Conservation (phyloP, 2,888 invertebrate species). For the Parnassius mnemosyne region DNA sequence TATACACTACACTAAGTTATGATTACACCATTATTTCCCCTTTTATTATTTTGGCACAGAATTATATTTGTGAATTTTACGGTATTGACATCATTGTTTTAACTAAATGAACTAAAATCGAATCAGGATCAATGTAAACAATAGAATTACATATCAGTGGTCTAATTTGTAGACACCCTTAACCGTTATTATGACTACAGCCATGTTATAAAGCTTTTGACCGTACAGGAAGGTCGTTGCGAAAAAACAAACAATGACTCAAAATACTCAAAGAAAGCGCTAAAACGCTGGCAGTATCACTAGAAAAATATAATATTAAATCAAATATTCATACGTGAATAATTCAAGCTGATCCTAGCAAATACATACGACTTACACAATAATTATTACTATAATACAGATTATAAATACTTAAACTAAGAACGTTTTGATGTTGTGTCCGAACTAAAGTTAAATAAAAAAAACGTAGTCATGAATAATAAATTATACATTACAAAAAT, state of each 20-base stretch:
- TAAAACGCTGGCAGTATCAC: constrained; percentile 14
- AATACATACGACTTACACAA: constrained; percentile 26
- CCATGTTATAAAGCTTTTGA: background rate
- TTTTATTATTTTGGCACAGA: constrained; percentile 21
- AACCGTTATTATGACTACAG: background rate
- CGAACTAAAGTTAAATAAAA: constrained; percentile 16
- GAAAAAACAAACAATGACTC: constrained; percentile 1
- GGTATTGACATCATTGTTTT: too few species aligned
- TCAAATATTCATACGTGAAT: constrained; percentile 5
- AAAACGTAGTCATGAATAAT: background rate
- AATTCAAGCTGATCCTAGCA: constrained; percentile 18
- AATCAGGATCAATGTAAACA: too few species aligned
- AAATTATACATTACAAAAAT: constrained; percentile 1
- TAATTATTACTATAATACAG: constrained; percentile 34
- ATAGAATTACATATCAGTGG: background rate
- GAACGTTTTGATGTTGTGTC: constrained; percentile 31
- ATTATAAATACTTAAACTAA: constrained; percentile 32
- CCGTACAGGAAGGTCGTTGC: background rate
- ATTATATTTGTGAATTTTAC: background rate
- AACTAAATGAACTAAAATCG: too few species aligned
- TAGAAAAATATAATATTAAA: constrained; percentile 5
- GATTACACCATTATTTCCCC: background rate
- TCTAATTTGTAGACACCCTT: constrained; percentile 4
- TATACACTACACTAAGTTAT: background rate
- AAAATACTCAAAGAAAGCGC: background rate